Percentiles rank a stretch among this genome's conserved stretches.
Evolutionary conservation across 2,888 invertebrate genomes (phyloP).

Genomic region (Melanargia galathea): DNA sequence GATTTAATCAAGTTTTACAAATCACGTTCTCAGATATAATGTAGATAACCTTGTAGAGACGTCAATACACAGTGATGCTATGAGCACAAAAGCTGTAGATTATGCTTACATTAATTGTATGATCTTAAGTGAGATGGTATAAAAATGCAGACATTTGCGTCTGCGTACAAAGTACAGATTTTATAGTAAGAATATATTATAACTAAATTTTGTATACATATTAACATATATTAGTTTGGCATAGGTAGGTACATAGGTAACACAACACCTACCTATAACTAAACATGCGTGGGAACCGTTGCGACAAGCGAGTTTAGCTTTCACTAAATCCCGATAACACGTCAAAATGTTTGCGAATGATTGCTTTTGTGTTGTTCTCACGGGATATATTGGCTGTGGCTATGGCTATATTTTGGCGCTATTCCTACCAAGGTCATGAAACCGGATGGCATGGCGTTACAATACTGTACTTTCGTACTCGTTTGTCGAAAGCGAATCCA

Average conservation of each 20-base stretch:
- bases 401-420: constrained; percentile 49
- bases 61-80: neutral
- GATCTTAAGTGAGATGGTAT: neutral
- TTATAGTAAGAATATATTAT: neutral
- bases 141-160: neutral
- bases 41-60: constrained; percentile 23
- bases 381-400: too few relatives aligned
- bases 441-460: constrained; percentile 61
- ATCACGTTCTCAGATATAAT: constrained; percentile 26
- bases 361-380: constrained; percentile 64
- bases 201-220: too few relatives aligned
- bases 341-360: constrained; percentile 62
- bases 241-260: constrained; percentile 37
- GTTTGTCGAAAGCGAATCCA: constrained; percentile 74
- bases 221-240: too few relatives aligned
- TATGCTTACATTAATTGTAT: constrained; percentile 3
- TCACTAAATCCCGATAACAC: constrained; percentile 66
- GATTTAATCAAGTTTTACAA: constrained; percentile 20
- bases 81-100: constrained; percentile 2
- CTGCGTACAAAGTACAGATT: neutral
- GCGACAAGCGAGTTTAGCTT: constrained; percentile 53
- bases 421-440: constrained; percentile 69
- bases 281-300: constrained; percentile 46
- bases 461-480: constrained; percentile 72
- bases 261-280: constrained; percentile 43